Evolutionary conservation across 2,888 invertebrate genomes (phyloP).

Genomic region (Mythimna albipuncta): DNA sequence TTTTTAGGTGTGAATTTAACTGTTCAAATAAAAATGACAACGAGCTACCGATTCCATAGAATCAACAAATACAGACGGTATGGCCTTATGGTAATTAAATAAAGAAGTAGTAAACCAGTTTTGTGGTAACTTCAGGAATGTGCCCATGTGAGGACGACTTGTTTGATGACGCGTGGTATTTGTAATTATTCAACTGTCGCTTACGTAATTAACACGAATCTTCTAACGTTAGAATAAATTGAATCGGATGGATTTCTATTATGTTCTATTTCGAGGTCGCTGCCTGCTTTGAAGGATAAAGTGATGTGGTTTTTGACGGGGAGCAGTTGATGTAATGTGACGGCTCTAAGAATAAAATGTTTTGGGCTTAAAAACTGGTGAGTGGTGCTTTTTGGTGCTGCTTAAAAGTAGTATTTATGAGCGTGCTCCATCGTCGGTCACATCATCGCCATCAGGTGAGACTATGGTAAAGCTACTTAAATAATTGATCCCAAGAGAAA

Average conservation of each 20-base stretch:
- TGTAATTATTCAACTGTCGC: conserved; percentile 53
- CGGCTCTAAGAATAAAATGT: conserved; percentile 33
- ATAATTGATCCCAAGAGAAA: too few relatives aligned
- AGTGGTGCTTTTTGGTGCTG: neutral
- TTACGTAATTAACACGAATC: conserved; percentile 49
- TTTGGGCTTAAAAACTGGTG: neutral
- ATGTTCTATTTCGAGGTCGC: conserved; percentile 37
- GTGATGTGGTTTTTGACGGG: conserved; percentile 27
- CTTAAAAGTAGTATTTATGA: neutral
- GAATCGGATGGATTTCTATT: conserved; percentile 45
- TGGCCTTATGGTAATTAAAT: conserved; percentile 42
- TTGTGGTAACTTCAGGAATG: conserved; percentile 51
- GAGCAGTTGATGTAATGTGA: conserved; percentile 35
- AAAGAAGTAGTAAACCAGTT: conserved; percentile 53
- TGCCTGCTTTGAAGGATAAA: conserved; percentile 4
- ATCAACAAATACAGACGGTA: conserved; percentile 31
- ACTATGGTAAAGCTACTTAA: too few relatives aligned
- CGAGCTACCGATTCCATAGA: conserved; percentile 32
- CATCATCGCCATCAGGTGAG: too few relatives aligned
- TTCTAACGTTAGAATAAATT: conserved; percentile 39
- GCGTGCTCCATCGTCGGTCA: too few relatives aligned
- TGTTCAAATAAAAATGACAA: neutral
- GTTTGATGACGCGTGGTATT: conserved; percentile 38
- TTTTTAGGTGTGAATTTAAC: neutral
- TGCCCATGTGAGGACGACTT: conserved; percentile 41